phyloP scores from a whole-genome alignment of 2,113 vertebrate species.

The Theristicus caerulescens region DNA sequence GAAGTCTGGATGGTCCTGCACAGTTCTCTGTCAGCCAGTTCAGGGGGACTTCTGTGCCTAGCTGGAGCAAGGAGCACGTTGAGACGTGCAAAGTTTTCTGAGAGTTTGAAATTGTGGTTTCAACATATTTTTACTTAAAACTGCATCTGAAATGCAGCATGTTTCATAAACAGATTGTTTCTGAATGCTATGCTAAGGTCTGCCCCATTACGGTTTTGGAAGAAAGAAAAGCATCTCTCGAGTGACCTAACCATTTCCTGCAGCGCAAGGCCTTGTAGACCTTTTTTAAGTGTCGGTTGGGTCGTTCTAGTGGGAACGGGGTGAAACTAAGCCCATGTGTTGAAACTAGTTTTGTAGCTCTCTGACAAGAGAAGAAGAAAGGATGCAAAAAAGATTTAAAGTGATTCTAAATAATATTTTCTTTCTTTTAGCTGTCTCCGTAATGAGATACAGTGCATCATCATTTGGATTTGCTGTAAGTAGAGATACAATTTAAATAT shows the following conservation, averaged over 20 bases:
- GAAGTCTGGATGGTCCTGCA: neutral
- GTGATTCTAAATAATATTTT: constrained; percentile 73
- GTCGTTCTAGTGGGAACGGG: neutral
- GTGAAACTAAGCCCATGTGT: neutral
- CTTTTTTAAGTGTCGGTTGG: neutral
- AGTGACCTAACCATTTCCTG: neutral
- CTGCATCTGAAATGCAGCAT: neutral
- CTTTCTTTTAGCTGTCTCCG: constrained; percentile 90
- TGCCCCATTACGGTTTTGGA: neutral
- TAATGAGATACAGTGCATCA: constrained; percentile 97
- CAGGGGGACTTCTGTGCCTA: neutral
- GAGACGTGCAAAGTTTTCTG: neutral
- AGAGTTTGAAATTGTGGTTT: neutral
- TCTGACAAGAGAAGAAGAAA: neutral
- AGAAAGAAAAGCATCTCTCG: neutral
- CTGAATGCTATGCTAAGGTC: neutral
- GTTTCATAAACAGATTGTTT: neutral
- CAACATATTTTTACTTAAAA: neutral
- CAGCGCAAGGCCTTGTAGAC: neutral
- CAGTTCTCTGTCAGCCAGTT: neutral
- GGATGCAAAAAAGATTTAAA: neutral
- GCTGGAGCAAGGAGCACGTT: neutral
- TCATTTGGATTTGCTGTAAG: constrained; percentile 99
- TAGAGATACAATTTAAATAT: constrained; percentile 53
- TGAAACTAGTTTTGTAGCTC: neutral